phyloP scores from a whole-genome alignment of 2,888 invertebrate genomes.

The Drosophila paracracens region DNA sequence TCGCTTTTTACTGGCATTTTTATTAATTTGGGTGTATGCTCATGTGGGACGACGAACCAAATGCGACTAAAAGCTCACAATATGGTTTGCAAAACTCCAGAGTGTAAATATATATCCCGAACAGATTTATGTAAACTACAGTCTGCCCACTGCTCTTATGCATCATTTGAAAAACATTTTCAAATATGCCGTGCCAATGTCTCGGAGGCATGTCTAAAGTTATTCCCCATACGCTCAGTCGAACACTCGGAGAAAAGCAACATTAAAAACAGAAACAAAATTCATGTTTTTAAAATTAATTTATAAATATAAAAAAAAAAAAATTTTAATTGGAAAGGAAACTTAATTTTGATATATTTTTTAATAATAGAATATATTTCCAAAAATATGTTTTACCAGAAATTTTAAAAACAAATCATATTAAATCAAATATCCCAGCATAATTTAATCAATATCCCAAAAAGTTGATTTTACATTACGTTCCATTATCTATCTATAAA shows the following conservation, averaged over 20 bases:
- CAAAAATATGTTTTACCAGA: background rate
- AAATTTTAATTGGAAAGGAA: background rate
- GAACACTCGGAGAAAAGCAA: no score
- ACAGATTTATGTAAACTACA: slow-evolving; percentile 46
- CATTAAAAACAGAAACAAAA: background rate
- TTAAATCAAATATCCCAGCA: background rate
- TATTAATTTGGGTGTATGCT: slow-evolving; percentile 56
- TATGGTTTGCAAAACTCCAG: background rate
- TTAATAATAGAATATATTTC: background rate
- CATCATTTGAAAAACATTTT: slow-evolving; percentile 37
- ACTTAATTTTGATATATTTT: background rate
- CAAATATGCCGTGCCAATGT: slow-evolving; percentile 13
- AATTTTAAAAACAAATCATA: background rate
- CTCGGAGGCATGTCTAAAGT: slow-evolving; percentile 10
- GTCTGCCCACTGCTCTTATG: slow-evolving; percentile 24
- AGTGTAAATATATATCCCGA: slow-evolving; percentile 23
- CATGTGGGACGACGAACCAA: slow-evolving; percentile 15
- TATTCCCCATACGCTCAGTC: background rate
- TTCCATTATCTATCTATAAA: background rate
- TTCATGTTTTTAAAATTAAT: background rate
- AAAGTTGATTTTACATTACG: background rate
- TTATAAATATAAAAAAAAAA: no score
- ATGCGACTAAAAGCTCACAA: slow-evolving; percentile 42
- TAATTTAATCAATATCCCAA: background rate
- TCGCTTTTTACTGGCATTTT: slow-evolving; percentile 43